phyloP scores from a whole-genome alignment of 2,888 invertebrate genomes.

The Aspidiotus rigidus region DNA sequence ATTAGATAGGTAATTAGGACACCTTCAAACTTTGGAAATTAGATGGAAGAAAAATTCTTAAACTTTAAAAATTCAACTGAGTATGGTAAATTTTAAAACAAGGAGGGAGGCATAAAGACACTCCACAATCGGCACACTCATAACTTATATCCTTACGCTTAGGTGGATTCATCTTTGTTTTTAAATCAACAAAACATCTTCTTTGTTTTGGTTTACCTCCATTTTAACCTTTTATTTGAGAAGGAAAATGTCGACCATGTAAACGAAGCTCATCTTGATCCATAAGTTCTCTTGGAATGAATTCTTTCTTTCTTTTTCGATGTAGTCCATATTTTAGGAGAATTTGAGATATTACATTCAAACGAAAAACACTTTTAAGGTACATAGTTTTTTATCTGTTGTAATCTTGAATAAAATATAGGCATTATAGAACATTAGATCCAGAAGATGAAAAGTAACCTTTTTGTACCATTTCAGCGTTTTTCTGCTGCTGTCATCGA shows the following conservation, averaged over 20 bases:
- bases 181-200: neutral
- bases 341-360: neutral
- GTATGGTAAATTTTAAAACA: neutral
- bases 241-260: neutral
- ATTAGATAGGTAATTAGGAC: too few relatives aligned
- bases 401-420: too few relatives aligned
- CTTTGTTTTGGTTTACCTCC: neutral
- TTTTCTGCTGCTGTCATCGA: slow-evolving; percentile 2
- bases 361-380: neutral
- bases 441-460: too few relatives aligned
- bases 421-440: too few relatives aligned
- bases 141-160: neutral
- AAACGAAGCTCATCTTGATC: neutral
- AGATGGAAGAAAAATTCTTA: too few relatives aligned
- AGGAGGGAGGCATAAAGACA: neutral
- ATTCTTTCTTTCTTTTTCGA: neutral
- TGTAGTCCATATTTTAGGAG: neutral
- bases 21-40: too few relatives aligned
- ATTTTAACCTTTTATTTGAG: neutral
- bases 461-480: slow-evolving; percentile 30
- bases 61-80: too few relatives aligned
- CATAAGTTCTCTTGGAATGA: neutral
- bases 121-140: neutral
- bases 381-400: too few relatives aligned
- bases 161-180: neutral